Evolutionary conservation across 2,113 vertebrate species (phyloP).

Genomic region (Apistogramma diplotaenia): DNA sequence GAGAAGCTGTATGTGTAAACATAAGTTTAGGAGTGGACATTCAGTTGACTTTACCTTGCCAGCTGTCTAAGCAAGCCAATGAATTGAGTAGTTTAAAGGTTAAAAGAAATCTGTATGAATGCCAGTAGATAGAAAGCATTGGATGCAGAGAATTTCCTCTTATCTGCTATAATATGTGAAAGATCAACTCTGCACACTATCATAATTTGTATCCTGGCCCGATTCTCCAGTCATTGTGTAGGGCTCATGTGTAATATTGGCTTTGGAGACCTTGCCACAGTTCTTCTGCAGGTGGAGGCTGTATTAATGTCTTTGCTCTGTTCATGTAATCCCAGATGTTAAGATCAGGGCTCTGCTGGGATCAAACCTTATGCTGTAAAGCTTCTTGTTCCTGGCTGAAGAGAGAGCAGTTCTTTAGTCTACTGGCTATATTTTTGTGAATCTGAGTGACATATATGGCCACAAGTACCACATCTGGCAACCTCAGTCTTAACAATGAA

Average conservation of each 20-base stretch:
- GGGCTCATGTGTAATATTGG: neutral
- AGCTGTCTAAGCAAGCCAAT: neutral
- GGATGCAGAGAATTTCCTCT: neutral
- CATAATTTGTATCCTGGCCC: neutral
- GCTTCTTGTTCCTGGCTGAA: neutral
- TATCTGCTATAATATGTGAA: neutral
- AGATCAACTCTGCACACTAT: neutral
- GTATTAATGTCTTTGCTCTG: neutral
- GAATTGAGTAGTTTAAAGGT: neutral
- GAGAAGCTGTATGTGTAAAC: neutral
- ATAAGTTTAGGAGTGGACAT: neutral
- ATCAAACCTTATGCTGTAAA: neutral
- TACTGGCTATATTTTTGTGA: neutral
- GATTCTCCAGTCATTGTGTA: neutral
- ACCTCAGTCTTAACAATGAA: neutral
- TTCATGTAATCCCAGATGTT: neutral
- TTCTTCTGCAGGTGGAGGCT: neutral
- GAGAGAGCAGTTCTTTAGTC: neutral
- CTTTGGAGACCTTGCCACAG: neutral
- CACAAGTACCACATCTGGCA: neutral
- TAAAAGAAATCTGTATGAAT: too few species aligned
- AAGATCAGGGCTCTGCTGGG: neutral
- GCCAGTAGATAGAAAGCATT: neutral
- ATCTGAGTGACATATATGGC: neutral
- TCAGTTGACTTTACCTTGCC: neutral